These are phyloP conservation scores for Macrotrachela quadricornifera DNA, from an alignment of 1,140 invertebrate genomes.

Conservation along the genomic window DNA sequence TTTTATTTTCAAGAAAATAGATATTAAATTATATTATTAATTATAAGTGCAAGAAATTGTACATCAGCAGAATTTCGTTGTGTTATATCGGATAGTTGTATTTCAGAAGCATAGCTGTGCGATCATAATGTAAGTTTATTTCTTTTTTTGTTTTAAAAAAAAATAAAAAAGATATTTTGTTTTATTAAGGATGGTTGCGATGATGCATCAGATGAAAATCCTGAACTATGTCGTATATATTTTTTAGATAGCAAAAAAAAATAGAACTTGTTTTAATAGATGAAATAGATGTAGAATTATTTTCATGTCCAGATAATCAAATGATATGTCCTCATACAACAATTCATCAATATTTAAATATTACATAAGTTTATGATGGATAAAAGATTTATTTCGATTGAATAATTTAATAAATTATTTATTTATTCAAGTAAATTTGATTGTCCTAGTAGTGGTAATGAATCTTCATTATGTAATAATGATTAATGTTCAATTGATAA, in stretches of 20 bases:
- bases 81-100: too few relatives aligned
- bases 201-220: constrained; percentile 19
- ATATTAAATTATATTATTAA: too few relatives aligned
- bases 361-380: constrained; percentile 16
- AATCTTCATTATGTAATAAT: constrained; percentile 38
- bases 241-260: constrained; percentile 38
- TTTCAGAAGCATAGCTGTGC: too few relatives aligned
- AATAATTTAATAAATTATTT: too few relatives aligned
- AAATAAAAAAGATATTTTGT: not conserved
- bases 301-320: constrained; percentile 44
- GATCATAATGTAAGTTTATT: too few relatives aligned
- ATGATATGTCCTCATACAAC: constrained; percentile 56
- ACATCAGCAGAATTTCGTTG: too few relatives aligned
- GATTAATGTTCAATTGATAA: constrained; percentile 17
- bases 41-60: too few relatives aligned
- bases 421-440: constrained; percentile 52
- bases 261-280: too few relatives aligned
- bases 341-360: constrained; percentile 18
- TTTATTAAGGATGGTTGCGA: constrained; percentile 24
- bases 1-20: too few relatives aligned
- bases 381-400: constrained; percentile 10
- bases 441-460: constrained; percentile 71
- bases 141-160: too few relatives aligned
- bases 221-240: not conserved
- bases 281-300: constrained; percentile 9